Percentiles rank a stretch among this genome's conserved stretches.
These are phyloP conservation scores for Malurus cyaneus DNA, from an alignment of 2,113 vertebrate genomes.

Conservation along the genomic window DNA sequence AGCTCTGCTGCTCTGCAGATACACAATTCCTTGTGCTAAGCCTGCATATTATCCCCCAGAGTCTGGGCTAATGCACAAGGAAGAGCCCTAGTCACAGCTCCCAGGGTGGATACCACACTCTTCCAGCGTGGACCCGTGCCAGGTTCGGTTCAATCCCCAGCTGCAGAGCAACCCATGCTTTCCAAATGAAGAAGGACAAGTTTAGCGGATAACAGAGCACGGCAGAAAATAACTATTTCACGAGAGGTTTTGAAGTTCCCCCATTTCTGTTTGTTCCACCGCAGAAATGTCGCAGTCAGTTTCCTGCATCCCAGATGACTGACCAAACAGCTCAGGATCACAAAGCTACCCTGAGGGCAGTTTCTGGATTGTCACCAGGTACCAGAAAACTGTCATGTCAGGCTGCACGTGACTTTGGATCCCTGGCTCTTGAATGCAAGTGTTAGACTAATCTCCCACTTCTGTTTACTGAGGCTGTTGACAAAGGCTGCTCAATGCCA, in stretches of 20 bases:
- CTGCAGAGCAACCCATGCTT: neutral
- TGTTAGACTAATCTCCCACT: neutral
- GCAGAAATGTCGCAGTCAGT: neutral
- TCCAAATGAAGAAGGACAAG: constrained; percentile 6
- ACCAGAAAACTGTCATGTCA: constrained; percentile 45
- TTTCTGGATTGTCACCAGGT: constrained; percentile 38
- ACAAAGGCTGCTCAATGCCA: neutral
- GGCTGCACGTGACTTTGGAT: neutral
- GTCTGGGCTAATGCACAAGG: neutral
- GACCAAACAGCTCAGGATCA: constrained; percentile 21
- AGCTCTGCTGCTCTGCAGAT: neutral
- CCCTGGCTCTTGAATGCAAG: neutral
- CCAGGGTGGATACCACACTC: neutral
- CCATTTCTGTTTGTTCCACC: neutral
- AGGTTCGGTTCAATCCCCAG: neutral
- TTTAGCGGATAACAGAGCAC: neutral
- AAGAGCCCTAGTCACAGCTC: neutral
- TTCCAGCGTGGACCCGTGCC: neutral
- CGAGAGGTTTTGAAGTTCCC: neutral
- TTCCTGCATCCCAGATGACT: constrained; percentile 4
- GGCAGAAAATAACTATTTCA: constrained; percentile 26
- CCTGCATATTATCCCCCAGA: neutral
- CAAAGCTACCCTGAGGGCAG: neutral
- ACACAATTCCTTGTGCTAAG: neutral
- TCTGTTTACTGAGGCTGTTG: neutral